Conservation (phyloP, 1,140 invertebrate genomes). For the Drosophila lowei region DNA sequence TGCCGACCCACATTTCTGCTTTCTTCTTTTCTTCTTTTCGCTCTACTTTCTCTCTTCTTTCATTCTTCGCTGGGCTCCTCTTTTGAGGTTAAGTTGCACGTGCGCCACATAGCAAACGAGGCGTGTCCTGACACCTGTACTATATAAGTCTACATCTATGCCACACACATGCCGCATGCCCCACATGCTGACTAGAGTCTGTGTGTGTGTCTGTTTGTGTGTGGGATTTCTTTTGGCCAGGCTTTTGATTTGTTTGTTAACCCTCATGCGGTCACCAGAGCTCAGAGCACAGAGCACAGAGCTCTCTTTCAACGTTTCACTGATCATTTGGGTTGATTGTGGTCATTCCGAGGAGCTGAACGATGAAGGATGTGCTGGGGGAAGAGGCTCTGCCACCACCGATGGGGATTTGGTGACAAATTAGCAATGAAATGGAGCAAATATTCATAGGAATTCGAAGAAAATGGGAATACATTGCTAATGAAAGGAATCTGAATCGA, state of each 20-base stretch:
- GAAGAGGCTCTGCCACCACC: too few relatives aligned
- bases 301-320: too few relatives aligned
- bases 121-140: conserved; percentile 56
- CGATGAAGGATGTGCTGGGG: too few relatives aligned
- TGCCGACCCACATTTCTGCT: too few relatives aligned
- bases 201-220: not conserved
- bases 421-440: too few relatives aligned
- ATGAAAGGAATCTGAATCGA: too few relatives aligned
- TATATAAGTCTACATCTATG: conserved; percentile 5
- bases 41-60: conserved; percentile 6
- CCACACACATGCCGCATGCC: not conserved
- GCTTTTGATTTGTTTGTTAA: conserved; percentile 14
- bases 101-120: conserved; percentile 59
- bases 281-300: too few relatives aligned
- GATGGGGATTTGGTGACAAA: too few relatives aligned
- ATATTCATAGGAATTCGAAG: too few relatives aligned
- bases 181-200: not conserved
- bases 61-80: conserved; percentile 8
- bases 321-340: too few relatives aligned
- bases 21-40: not conserved
- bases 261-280: not conserved
- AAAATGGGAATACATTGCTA: too few relatives aligned
- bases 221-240: conserved; percentile 3
- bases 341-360: too few relatives aligned
- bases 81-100: conserved; percentile 62